Percentiles rank a stretch among this genome's conserved stretches.
phyloP scores from a whole-genome alignment of 2,113 vertebrate genomes.

The Fukomys damarensis region DNA sequence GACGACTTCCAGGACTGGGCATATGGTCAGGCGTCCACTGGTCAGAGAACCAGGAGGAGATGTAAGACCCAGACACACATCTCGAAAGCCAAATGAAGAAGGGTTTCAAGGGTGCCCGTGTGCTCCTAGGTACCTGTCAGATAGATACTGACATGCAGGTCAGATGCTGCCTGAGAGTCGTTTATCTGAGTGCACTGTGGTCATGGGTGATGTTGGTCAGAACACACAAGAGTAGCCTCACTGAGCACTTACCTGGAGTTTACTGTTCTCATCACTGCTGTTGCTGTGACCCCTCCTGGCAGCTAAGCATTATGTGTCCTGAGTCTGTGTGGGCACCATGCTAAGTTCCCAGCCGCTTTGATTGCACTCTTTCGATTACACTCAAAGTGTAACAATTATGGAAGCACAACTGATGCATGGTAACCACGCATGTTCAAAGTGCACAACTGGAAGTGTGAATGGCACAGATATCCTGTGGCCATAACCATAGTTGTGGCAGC shows the following conservation, averaged over 20 bases:
- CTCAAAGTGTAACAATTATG: not conserved
- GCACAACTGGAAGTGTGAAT: not conserved
- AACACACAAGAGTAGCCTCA: not conserved
- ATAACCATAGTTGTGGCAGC: not conserved
- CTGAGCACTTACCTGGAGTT: not conserved
- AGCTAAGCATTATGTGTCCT: not conserved
- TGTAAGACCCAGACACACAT: not conserved
- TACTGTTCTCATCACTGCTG: not conserved
- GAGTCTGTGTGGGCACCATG: not conserved
- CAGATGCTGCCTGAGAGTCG: not conserved
- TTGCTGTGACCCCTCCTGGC: not conserved
- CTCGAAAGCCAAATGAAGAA: not conserved
- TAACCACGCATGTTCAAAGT: not conserved
- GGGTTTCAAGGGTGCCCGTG: not conserved
- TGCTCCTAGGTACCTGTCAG: rapidly evolving
- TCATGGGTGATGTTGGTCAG: not conserved
- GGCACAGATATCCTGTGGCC: not conserved
- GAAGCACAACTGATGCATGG: not conserved
- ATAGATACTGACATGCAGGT: too few species aligned
- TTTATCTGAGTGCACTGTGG: not conserved
- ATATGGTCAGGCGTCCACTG: too few species aligned
- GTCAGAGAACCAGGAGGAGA: not conserved
- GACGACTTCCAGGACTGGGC: not conserved
- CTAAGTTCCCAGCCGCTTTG: not conserved
- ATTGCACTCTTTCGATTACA: not conserved